Evolutionary conservation across 2,113 vertebrate species (phyloP).

Genomic region (Embiotoca jacksoni): DNA sequence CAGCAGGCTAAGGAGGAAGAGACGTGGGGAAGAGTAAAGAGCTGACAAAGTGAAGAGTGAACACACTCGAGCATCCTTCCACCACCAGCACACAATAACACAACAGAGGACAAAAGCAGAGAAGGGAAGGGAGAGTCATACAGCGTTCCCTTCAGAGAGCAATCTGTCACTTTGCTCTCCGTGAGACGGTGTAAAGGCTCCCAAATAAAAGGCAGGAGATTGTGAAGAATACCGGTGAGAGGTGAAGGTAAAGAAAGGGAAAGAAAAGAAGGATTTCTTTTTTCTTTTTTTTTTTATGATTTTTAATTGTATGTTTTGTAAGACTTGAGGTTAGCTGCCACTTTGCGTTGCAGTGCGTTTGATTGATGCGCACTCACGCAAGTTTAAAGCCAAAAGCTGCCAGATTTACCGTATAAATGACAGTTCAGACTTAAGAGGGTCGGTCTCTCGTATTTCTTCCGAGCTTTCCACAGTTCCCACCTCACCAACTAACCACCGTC

Average conservation of each 20-base stretch:
- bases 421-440: slow-evolving; percentile 38
- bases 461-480: slow-evolving; percentile 36
- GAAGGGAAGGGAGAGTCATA: slow-evolving; percentile 65
- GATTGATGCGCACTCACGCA: slow-evolving; percentile 38
- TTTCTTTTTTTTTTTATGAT: slow-evolving; percentile 1
- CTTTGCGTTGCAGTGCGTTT: slow-evolving; percentile 25
- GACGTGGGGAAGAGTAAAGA: slow-evolving; percentile 60
- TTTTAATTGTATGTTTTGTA: slow-evolving; percentile 63
- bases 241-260: slow-evolving; percentile 40
- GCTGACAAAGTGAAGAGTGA: slow-evolving; percentile 68
- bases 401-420: slow-evolving; percentile 39
- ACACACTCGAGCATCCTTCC: slow-evolving; percentile 50
- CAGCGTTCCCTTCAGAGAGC: slow-evolving; percentile 71
- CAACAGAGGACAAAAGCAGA: slow-evolving; percentile 70
- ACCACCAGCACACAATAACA: slow-evolving; percentile 63
- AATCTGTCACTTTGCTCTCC: slow-evolving; percentile 76
- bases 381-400: slow-evolving; percentile 9
- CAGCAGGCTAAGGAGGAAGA: slow-evolving; percentile 64
- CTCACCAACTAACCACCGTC: slow-evolving; percentile 1
- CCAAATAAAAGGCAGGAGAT: slow-evolving; percentile 59
- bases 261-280: slow-evolving; percentile 1
- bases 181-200: slow-evolving; percentile 59
- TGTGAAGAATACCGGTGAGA: slow-evolving; percentile 54
- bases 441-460: slow-evolving; percentile 27
- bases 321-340: slow-evolving; percentile 32